Conservation (phyloP, 37 sponge, comb jelly and placozoan genomes). For the Theonella swinhoei region DNA sequence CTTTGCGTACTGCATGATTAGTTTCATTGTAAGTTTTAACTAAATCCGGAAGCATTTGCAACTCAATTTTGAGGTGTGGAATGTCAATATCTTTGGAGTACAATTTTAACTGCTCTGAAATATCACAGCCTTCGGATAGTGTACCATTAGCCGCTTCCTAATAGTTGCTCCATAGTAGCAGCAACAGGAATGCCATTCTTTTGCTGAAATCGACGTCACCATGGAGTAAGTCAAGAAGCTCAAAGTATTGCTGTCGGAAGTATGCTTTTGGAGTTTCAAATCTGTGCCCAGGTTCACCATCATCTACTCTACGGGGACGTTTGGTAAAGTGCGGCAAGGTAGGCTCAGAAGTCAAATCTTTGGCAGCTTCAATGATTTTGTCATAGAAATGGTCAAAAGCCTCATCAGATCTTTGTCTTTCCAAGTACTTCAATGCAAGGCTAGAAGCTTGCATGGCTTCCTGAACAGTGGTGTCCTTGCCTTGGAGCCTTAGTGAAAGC, state of each 20-base stretch:
- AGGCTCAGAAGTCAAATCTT: constrained; percentile 20
- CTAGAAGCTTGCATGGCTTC: background rate
- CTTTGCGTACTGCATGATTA: background rate
- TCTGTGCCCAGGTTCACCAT: constrained; percentile 18
- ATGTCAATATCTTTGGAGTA: too few relatives aligned
- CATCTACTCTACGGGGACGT: constrained; percentile 17
- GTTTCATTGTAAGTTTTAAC: background rate
- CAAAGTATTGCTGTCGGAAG: constrained; percentile 23
- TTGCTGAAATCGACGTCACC: constrained; percentile 34
- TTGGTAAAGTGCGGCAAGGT: background rate
- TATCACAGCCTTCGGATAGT: too few relatives aligned
- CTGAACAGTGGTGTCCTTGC: constrained; percentile 8
- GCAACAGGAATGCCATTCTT: too few relatives aligned
- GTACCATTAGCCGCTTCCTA: too few relatives aligned
- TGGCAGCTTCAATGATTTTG: background rate
- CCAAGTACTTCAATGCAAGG: background rate
- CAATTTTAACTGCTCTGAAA: too few relatives aligned
- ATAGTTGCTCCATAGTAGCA: too few relatives aligned
- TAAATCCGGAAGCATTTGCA: constrained; percentile 20
- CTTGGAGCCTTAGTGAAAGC: constrained; percentile 20
- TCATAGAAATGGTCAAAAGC: constrained; percentile 8
- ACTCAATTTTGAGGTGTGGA: too few relatives aligned
- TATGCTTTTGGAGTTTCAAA: constrained; percentile 36
- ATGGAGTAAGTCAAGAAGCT: constrained; percentile 7
- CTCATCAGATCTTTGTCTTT: constrained; percentile 16